Conservation (phyloP, 2,113 vertebrate species). For the Ramphastos sulfuratus region DNA sequence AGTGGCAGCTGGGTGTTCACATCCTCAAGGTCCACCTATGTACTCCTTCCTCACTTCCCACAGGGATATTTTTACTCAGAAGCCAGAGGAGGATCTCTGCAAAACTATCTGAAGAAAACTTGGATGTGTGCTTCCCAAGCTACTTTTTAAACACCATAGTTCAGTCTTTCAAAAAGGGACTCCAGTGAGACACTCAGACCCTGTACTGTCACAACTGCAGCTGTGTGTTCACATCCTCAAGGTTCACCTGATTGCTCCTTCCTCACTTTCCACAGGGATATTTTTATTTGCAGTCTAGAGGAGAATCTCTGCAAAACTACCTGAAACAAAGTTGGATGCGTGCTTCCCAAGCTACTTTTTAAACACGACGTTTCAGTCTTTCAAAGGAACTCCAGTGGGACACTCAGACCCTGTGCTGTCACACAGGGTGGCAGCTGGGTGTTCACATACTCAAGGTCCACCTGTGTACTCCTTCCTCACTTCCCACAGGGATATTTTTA, state of each 20-base stretch:
- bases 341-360: not conserved
- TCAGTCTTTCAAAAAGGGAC: not conserved
- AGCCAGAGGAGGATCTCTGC: not conserved
- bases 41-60: not conserved
- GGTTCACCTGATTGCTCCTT: not conserved
- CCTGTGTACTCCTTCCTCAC: accelerated
- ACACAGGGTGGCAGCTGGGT: not conserved
- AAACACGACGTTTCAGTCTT: not conserved
- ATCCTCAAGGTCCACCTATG: accelerated
- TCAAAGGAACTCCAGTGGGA: not conserved
- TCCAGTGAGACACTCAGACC: not conserved
- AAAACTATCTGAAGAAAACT: not conserved
- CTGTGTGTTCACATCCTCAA: not conserved
- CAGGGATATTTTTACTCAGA: not conserved
- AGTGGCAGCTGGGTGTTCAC: not conserved
- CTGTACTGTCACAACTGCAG: accelerated
- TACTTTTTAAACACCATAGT: not conserved
- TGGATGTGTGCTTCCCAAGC: not conserved
- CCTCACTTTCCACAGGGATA: accelerated
- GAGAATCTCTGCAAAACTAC: not conserved
- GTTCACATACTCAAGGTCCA: accelerated
- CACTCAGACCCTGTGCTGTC: accelerated
- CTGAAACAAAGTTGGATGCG: not conserved
- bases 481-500: not conserved
- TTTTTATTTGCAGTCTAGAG: not conserved